Evolutionary conservation across 2,888 invertebrate genomes (phyloP).

Genomic region (Habrosyne pyritoides): DNA sequence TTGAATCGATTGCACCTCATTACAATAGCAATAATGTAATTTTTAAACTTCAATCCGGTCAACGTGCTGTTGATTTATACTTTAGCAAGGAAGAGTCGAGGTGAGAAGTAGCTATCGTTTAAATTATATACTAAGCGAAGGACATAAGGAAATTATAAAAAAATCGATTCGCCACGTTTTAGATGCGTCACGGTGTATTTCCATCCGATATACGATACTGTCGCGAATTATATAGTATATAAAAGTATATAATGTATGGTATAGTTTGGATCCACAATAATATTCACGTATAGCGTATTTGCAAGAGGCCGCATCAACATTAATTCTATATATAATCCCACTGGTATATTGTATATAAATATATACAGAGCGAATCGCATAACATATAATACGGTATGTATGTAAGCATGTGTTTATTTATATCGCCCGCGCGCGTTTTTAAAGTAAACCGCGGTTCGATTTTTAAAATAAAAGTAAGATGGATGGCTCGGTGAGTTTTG

Average conservation of each 20-base stretch:
- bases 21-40: no score
- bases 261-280: conserved; percentile 8
- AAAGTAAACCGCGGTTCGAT: conserved; percentile 37
- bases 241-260: no score
- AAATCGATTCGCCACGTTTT: not conserved
- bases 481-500: conserved; percentile 46
- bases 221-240: conserved; percentile 1
- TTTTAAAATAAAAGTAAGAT: conserved; percentile 58
- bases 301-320: conserved; percentile 57
- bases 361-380: conserved; percentile 49
- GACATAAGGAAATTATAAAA: not conserved
- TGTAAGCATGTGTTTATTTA: conserved; percentile 12
- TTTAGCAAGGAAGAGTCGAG: no score
- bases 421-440: conserved; percentile 41
- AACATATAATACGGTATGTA: conserved; percentile 18
- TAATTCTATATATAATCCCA: conserved; percentile 61
- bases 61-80: no score
- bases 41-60: no score
- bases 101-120: no score
- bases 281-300: conserved; percentile 15
- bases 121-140: not conserved
- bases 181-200: not conserved
- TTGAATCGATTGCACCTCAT: no score
- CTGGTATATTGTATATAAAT: conserved; percentile 55
- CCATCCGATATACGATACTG: not conserved